Evolutionary conservation across 1,140 invertebrate genomes (phyloP), one percentile per base, ranked within the genome.

Genomic region (Neodiprion fabricii): DNA sequence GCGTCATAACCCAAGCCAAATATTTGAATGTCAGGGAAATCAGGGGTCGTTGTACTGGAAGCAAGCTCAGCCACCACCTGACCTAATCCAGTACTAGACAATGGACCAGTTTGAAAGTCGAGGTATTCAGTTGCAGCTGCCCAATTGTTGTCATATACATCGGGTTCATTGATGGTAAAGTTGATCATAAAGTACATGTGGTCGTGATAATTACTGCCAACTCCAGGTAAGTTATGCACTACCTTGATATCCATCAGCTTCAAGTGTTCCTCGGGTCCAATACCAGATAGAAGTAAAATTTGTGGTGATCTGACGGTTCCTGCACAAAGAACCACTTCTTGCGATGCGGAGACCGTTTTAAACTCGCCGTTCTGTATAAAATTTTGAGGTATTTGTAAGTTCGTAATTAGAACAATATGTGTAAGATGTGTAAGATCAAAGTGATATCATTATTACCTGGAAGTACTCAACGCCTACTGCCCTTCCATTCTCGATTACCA

Each of bases 71-170:
- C 92, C 0, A 91, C 92, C 0, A 92, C 88, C 82, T 91, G 91
- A 1, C 90, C 90, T 76, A 92, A 73, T 86, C 93, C 94, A 9
- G 94, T 93, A 7, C 93, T 92, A 10, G 94, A 93, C 92, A 95
- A 92, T 0, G 95, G 89, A 9, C 94, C 94, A 83, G 93, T 78
- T 91, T 91, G 89, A 93, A 94, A 40, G 47, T n/a, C 7, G 0
- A 86, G 7, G 69, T 89, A 89, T 2, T 76, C 8, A 7, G 73
- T 40, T 0, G 76, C 75, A 8, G 69, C 78, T 0, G 28, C 7
- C 4, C 53, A n/a, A 74, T 78, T 75, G 47, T 81, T 21, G 49
- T 79, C 23, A 1, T 53, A 0, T 7, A 73, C 8, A 1, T 48
- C 3, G 0, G 4, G 1, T 11, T 81, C 67, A 23, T 77, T 53